Conservation (phyloP, 2,888 invertebrate genomes). For the Clunio marinus region DNA sequence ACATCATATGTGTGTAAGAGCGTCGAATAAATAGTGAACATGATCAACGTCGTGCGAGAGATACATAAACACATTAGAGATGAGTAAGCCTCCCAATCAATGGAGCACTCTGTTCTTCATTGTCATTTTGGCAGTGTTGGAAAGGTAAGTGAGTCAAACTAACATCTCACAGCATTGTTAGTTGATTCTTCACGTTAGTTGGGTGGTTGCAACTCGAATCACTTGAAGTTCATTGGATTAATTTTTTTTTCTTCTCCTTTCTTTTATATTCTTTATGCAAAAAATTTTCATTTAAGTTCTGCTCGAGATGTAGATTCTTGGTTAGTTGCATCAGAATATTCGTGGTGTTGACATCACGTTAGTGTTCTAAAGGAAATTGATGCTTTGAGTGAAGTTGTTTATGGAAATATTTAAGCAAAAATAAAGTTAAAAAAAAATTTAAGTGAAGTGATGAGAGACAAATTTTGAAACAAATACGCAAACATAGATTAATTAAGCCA, state of each 20-base stretch:
- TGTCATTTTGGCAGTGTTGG: constrained; percentile 28
- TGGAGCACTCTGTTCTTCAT: constrained; percentile 10
- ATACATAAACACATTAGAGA: constrained; percentile 29
- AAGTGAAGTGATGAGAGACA: not conserved
- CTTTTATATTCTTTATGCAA: constrained; percentile 15
- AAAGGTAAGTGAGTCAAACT: constrained; percentile 9
- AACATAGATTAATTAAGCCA: no score
- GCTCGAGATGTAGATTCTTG: constrained; percentile 22
- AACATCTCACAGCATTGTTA: constrained; percentile 23
- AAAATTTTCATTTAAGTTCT: constrained; percentile 36
- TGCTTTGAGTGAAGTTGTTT: not conserved
- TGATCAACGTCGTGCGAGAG: constrained; percentile 6
- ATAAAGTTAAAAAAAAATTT: not conserved
- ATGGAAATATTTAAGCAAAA: not conserved
- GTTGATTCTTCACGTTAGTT: constrained; percentile 15
- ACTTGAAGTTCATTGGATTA: constrained; percentile 33
- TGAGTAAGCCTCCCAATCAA: constrained; percentile 25
- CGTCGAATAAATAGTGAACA: no score
- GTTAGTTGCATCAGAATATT: constrained; percentile 33
- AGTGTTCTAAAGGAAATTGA: not conserved
- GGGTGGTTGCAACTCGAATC: constrained; percentile 5
- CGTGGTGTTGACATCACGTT: constrained; percentile 6
- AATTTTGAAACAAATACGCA: no score
- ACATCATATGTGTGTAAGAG: not conserved
- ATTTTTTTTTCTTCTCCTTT: constrained; percentile 27